Conservation (phyloP, 2,888 invertebrate species). For the Eupithecia pulchellata region DNA sequence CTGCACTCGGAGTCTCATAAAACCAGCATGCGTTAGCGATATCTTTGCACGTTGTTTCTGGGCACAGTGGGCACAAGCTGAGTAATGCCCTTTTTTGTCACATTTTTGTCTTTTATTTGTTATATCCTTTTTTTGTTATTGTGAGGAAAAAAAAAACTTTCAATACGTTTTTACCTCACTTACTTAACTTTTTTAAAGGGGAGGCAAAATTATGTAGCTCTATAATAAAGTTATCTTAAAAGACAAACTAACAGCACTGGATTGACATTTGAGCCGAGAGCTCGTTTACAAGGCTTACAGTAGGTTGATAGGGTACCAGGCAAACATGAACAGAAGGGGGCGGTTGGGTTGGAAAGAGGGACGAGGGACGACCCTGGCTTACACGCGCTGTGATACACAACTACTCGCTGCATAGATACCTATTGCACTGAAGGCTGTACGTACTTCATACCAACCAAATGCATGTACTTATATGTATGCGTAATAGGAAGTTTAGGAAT, state of each 20-base stretch:
- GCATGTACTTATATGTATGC: neutral
- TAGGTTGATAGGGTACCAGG: constrained; percentile 68
- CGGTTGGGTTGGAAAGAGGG: constrained; percentile 43
- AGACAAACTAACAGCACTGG: neutral
- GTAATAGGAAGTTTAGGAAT: constrained; percentile 50
- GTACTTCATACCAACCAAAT: constrained; percentile 66
- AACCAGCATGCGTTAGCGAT: no score
- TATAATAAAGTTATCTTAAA: neutral
- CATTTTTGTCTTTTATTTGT: no score
- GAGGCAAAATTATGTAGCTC: neutral
- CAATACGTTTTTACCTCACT: no score
- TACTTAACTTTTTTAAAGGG: neutral
- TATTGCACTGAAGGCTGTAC: constrained; percentile 76
- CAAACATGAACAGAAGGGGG: constrained; percentile 55
- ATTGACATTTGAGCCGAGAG: constrained; percentile 13
- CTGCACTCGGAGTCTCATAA: no score
- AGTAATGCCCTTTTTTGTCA: no score
- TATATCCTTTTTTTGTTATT: no score
- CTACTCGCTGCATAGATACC: constrained; percentile 53
- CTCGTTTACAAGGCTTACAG: constrained; percentile 56
- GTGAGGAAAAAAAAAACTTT: no score
- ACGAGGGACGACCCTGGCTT: constrained; percentile 62
- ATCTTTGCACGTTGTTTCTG: no score
- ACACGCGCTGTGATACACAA: constrained; percentile 63
- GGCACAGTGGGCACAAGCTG: no score